Evolutionary conservation across 92 coral and sea anemone genomes (phyloP).

Genomic region (Actinostola sp.): DNA sequence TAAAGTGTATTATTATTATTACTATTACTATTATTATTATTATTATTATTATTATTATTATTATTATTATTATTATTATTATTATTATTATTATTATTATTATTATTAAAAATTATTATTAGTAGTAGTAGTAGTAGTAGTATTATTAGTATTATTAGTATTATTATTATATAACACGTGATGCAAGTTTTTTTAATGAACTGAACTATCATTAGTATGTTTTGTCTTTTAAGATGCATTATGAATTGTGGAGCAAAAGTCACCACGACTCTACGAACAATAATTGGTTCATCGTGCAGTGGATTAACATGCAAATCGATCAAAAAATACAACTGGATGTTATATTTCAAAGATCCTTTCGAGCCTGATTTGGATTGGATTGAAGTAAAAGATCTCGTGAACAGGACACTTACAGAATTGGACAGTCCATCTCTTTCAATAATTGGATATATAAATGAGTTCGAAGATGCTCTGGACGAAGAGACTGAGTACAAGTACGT

Average conservation of each 20-base stretch:
- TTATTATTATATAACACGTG: no score
- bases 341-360: conserved; percentile 33
- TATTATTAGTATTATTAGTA: no score
- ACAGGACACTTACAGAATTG: conserved; percentile 55
- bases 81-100: no score
- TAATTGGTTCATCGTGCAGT: conserved; percentile 56
- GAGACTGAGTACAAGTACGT: conserved; percentile 37
- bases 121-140: no score
- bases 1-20: no score
- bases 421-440: conserved; percentile 68
- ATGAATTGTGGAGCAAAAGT: conserved; percentile 69
- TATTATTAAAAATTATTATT: no score
- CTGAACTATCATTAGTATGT: no score
- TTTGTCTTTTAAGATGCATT: conserved; percentile 58
- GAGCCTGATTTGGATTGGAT: conserved; percentile 43
- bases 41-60: no score
- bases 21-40: no score
- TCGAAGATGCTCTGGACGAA: conserved; percentile 38
- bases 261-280: conserved; percentile 50
- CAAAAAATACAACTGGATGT: conserved; percentile 58
- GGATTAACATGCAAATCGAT: conserved; percentile 66
- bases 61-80: no score
- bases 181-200: no score
- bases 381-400: conserved; percentile 33
- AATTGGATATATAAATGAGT: conserved; percentile 27